These are phyloP conservation scores for Parnassius orleans DNA, from an alignment of 2,888 invertebrate genomes.

Conservation along the genomic window DNA sequence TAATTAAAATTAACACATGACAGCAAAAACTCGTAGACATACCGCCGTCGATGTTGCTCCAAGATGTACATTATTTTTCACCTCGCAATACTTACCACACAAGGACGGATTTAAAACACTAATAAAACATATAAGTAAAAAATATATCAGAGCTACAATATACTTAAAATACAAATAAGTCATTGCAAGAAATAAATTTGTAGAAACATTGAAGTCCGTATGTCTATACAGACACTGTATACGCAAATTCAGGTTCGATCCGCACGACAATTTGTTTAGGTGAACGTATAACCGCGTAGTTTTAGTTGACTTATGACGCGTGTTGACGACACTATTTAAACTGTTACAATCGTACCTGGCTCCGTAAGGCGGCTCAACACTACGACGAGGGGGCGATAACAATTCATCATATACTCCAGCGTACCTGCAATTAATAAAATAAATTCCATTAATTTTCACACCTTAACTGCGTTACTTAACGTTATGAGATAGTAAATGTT, in stretches of 20 bases:
- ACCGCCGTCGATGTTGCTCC: slow-evolving; percentile 8
- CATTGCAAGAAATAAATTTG: neutral
- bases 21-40: slow-evolving; percentile 1
- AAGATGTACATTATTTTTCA: slow-evolving; percentile 1
- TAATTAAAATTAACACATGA: neutral
- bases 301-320: slow-evolving; percentile 48
- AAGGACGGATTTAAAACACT: neutral
- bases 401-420: slow-evolving; percentile 75
- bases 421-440: slow-evolving; percentile 49
- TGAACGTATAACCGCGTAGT: slow-evolving; percentile 46
- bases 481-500: neutral
- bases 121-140: slow-evolving; percentile 1
- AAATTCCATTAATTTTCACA: neutral
- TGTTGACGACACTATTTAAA: slow-evolving; percentile 64
- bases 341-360: slow-evolving; percentile 77
- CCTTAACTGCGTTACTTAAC: neutral
- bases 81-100: slow-evolving; percentile 12
- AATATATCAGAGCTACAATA: slow-evolving; percentile 1
- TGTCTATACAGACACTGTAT: slow-evolving; percentile 40
- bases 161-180: slow-evolving; percentile 1
- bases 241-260: slow-evolving; percentile 64
- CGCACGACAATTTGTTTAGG: slow-evolving; percentile 61
- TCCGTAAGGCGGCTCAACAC: slow-evolving; percentile 75
- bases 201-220: slow-evolving; percentile 24
- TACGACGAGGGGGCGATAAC: slow-evolving; percentile 75